Percentiles rank a stretch among this genome's conserved stretches.
phyloP scores from a whole-genome alignment of 2,113 vertebrate genomes.

The Hippocampus barbouri region DNA sequence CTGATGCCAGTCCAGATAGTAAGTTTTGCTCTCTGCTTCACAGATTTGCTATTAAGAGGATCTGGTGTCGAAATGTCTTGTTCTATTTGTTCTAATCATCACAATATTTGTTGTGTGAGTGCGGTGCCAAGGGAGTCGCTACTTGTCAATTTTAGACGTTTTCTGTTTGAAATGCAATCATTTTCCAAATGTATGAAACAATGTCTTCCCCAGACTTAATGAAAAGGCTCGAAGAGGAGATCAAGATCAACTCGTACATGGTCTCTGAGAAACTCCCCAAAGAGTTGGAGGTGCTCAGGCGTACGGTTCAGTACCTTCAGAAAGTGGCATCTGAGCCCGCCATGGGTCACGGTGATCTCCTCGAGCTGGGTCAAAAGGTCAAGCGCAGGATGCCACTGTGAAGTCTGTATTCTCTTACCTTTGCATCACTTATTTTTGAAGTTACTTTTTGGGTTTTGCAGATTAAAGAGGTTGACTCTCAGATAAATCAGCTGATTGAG shows the following conservation, averaged over 20 bases:
- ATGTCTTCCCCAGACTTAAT: slow-evolving; percentile 79
- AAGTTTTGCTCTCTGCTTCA: slow-evolving; percentile 62
- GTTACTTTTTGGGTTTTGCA: slow-evolving; percentile 40
- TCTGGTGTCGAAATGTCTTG: slow-evolving; percentile 20
- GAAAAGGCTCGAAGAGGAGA: slow-evolving; percentile 93
- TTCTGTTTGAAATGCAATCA: not conserved
- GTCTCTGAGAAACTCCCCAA: slow-evolving; percentile 88
- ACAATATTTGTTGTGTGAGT: not conserved
- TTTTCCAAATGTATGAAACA: not conserved
- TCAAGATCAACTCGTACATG: slow-evolving; percentile 92
- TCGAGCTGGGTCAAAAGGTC: slow-evolving; percentile 85
- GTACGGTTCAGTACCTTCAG: slow-evolving; percentile 80
- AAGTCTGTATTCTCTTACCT: not conserved
- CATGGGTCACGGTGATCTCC: slow-evolving; percentile 84
- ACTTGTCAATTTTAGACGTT: not conserved
- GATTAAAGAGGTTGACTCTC: slow-evolving; percentile 80
- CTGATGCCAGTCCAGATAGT: slow-evolving; percentile 94
- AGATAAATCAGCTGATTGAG: slow-evolving; percentile 89
- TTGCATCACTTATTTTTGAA: not conserved
- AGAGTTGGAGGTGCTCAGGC: slow-evolving; percentile 84
- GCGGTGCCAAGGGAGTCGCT: not conserved
- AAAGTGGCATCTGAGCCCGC: slow-evolving; percentile 88
- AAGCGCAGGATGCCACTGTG: not conserved
- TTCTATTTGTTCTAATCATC: slow-evolving; percentile 20
- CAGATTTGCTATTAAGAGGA: slow-evolving; percentile 22